Percentiles rank a stretch among this genome's conserved stretches.
These are phyloP conservation scores for Pentamera pediparva DNA, from an alignment of 53 echinoderm and acorn worm species.

Conservation along the genomic window DNA sequence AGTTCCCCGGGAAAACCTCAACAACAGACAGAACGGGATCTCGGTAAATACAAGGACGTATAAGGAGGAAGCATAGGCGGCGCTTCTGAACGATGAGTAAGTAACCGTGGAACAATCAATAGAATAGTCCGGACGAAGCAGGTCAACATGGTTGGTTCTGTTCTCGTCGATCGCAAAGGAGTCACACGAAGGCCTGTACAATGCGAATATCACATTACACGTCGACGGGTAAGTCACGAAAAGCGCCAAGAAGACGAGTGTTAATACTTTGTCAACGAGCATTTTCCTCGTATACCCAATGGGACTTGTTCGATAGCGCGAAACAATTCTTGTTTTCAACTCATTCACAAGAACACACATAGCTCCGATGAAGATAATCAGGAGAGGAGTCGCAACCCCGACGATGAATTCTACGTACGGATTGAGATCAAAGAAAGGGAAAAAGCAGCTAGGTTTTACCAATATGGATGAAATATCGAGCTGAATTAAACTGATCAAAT, in stretches of 20 bases:
- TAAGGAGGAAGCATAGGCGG: slow-evolving; percentile 26
- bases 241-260: slow-evolving; percentile 27
- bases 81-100: slow-evolving; percentile 8
- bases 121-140: slow-evolving; percentile 44
- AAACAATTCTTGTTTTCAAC: neutral
- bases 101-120: slow-evolving; percentile 23
- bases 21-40: slow-evolving; percentile 20
- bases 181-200: slow-evolving; percentile 43
- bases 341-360: too few species aligned
- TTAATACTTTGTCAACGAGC: neutral
- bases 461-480: neutral
- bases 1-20: neutral
- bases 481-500: neutral
- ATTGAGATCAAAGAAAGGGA: neutral
- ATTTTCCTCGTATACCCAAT: neutral
- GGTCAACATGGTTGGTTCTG: neutral
- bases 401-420: neutral
- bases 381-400: neutral
- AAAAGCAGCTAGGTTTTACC: slow-evolving; percentile 15
- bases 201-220: slow-evolving; percentile 28
- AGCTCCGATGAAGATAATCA: neutral
- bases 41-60: slow-evolving; percentile 51
- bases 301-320: too few species aligned
- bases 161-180: slow-evolving; percentile 31
- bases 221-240: slow-evolving; percentile 46